phyloP scores from a whole-genome alignment of 2,888 invertebrate species.

The Drosophila neutralis region DNA sequence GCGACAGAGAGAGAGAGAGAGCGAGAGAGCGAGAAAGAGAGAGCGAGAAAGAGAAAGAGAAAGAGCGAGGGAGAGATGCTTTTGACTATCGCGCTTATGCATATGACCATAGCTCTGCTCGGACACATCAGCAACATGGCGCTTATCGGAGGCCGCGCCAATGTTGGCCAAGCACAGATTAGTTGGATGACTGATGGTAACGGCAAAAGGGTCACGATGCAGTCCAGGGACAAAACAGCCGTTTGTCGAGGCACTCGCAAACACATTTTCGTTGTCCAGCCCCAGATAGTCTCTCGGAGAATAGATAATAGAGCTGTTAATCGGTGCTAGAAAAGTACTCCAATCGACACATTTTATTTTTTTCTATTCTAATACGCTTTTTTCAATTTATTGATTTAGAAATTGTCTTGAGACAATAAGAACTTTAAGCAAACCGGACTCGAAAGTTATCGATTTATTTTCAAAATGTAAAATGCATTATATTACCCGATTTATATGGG shows the following conservation, averaged over 20 bases:
- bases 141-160: slow-evolving; percentile 48
- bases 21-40: background rate
- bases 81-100: slow-evolving; percentile 36
- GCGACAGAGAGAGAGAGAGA: background rate
- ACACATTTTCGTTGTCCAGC: background rate
- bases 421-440: background rate
- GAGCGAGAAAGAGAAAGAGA: background rate
- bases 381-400: background rate
- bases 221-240: background rate
- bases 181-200: slow-evolving; percentile 54
- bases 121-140: slow-evolving; percentile 54
- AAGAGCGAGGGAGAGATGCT: background rate
- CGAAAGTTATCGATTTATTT: background rate
- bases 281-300: background rate
- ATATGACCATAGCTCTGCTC: slow-evolving; percentile 43
- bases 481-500: too few relatives aligned
- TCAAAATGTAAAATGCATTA: too few relatives aligned
- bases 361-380: background rate
- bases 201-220: slow-evolving; percentile 28
- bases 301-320: background rate
- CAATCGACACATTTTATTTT: background rate
- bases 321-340: background rate
- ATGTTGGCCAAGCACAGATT: slow-evolving; percentile 45
- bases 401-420: background rate
- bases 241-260: background rate